Conservation (phyloP, 2,888 invertebrate species). For the Spisula solida region DNA sequence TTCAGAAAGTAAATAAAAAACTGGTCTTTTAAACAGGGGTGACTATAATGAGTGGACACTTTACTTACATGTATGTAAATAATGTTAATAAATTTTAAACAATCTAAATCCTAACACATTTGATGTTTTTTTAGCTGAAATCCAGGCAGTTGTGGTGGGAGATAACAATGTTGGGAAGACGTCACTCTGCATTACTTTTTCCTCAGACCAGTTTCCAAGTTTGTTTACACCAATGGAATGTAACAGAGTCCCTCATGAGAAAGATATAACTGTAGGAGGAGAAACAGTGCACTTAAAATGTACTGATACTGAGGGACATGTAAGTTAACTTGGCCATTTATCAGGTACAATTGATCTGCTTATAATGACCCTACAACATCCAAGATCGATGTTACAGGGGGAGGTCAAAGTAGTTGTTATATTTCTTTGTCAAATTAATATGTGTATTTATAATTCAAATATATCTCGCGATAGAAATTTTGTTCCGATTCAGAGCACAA, state of each 20-base stretch:
- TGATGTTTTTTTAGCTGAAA: slow-evolving; percentile 49
- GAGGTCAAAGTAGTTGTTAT: too few species aligned
- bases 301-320: slow-evolving; percentile 69
- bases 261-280: slow-evolving; percentile 60
- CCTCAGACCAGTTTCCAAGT: slow-evolving; percentile 71
- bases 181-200: slow-evolving; percentile 70
- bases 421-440: too few species aligned
- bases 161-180: slow-evolving; percentile 72
- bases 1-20: too few species aligned
- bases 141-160: slow-evolving; percentile 67
- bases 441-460: too few species aligned
- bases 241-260: slow-evolving; percentile 70
- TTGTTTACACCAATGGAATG: slow-evolving; percentile 71
- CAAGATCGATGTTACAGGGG: too few species aligned
- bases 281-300: slow-evolving; percentile 63
- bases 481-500: too few species aligned
- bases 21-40: too few species aligned
- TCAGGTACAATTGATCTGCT: neutral
- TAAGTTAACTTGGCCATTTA: slow-evolving; percentile 38
- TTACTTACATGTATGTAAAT: too few species aligned
- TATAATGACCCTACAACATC: too few species aligned
- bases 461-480: too few species aligned
- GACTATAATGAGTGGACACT: too few species aligned
- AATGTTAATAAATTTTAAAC: neutral
- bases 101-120: neutral